Evolutionary conservation across 2,888 invertebrate species (phyloP).

Genomic region (Sycophila texana): DNA sequence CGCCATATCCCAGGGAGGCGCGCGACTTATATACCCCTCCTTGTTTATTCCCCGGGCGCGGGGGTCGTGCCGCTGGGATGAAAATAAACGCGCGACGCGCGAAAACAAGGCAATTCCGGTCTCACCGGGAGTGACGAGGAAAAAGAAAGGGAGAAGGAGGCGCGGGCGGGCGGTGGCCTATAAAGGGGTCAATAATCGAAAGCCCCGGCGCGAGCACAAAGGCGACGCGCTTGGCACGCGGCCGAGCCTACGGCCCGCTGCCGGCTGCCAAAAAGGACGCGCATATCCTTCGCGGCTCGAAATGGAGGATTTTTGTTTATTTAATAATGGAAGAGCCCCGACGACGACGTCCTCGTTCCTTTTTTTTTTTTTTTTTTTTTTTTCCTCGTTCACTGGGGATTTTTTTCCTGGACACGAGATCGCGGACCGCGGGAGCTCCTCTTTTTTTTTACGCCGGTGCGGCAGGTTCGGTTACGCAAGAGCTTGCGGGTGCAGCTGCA

Average conservation of each 20-base stretch:
- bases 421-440: background rate
- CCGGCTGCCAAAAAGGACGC: constrained; percentile 31
- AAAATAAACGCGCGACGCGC: no score
- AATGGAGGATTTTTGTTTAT: constrained; percentile 47
- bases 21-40: no score
- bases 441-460: background rate
- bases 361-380: background rate
- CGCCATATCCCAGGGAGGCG: no score
- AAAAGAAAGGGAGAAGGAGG: background rate
- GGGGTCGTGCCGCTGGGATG: no score
- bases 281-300: background rate
- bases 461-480: constrained; percentile 12
- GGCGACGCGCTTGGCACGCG: background rate
- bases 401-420: background rate
- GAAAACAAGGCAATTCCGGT: no score
- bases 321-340: constrained; percentile 34
- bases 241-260: background rate
- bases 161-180: no score
- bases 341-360: background rate
- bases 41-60: no score
- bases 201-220: background rate
- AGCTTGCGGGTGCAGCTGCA: background rate
- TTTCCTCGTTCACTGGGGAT: background rate
- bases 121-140: background rate
- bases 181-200: constrained; percentile 31